Evolutionary conservation across 2,888 invertebrate species (phyloP).

Genomic region (Aproaerema taeniolella): DNA sequence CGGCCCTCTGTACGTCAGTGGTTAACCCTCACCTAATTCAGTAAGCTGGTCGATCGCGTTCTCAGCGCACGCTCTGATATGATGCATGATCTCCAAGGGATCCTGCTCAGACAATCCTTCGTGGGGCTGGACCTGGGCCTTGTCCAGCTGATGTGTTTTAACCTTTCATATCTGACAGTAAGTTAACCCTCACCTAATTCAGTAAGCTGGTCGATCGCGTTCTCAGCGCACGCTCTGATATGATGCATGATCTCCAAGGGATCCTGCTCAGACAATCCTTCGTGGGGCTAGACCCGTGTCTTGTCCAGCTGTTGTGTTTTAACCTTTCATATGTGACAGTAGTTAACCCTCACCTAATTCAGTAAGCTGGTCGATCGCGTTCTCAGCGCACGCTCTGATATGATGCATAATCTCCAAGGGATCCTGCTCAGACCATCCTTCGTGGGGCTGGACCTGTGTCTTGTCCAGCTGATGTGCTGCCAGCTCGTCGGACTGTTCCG

Average conservation of each 20-base stretch:
- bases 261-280: constrained; percentile 97
- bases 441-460: constrained; percentile 86
- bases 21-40: constrained; percentile 70
- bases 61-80: constrained; percentile 88
- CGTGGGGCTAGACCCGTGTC: constrained; percentile 86
- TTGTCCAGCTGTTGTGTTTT: constrained; percentile 90
- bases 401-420: constrained; percentile 89
- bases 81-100: constrained; percentile 88
- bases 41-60: constrained; percentile 82
- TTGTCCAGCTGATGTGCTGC: constrained; percentile 90
- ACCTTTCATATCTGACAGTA: no score
- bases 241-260: constrained; percentile 89
- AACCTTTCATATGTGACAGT: no score
- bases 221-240: constrained; percentile 87
- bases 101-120: constrained; percentile 98
- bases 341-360: constrained; percentile 72
- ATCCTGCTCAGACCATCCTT: constrained; percentile 97
- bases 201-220: constrained; percentile 81
- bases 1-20: no score
- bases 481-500: constrained; percentile 86
- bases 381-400: constrained; percentile 87
- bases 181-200: constrained; percentile 72
- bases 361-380: constrained; percentile 81
- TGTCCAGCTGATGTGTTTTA: constrained; percentile 88
- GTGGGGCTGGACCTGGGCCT: constrained; percentile 86